A percentile compares a stretch with the other conserved stretches of the same genome.
phyloP scores from a whole-genome alignment of 2,113 vertebrate species.

The Rhea pennata region DNA sequence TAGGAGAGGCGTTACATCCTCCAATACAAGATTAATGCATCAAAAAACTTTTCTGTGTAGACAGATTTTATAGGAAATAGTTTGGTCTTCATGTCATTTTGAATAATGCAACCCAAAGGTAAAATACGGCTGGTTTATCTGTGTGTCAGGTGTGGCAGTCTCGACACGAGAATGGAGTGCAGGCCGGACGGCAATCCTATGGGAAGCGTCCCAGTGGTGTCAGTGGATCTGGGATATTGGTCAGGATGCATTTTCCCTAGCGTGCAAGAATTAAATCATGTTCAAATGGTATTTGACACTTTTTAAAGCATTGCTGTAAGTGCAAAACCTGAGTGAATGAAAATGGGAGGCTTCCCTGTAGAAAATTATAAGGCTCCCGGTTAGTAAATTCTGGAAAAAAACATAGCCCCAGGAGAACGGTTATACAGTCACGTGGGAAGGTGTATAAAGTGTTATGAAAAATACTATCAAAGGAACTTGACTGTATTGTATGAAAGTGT shows the following conservation, averaged over 20 bases:
- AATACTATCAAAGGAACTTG: background rate
- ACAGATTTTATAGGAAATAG: background rate
- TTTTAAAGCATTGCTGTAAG: background rate
- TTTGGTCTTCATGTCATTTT: background rate
- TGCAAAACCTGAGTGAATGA: background rate
- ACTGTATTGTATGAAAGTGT: background rate
- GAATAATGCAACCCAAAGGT: background rate
- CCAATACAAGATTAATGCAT: rapidly evolving
- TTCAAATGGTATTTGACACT: background rate
- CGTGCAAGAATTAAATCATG: background rate
- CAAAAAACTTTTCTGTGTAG: background rate
- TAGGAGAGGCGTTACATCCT: background rate
- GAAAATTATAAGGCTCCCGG: background rate
- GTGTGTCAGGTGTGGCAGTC: background rate
- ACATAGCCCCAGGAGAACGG: background rate
- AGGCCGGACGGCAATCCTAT: background rate
- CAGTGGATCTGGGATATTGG: background rate
- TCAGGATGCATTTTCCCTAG: background rate
- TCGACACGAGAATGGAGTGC: background rate
- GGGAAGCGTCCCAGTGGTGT: background rate
- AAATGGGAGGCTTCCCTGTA: background rate
- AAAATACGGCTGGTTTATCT: background rate
- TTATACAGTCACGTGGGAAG: background rate
- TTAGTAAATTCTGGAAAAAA: background rate
- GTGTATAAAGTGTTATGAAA: background rate